Percentiles rank a stretch among this genome's conserved stretches.
These are phyloP conservation scores for Oceanites oceanicus DNA, from an alignment of 2,113 vertebrate species.

Conservation along the genomic window DNA sequence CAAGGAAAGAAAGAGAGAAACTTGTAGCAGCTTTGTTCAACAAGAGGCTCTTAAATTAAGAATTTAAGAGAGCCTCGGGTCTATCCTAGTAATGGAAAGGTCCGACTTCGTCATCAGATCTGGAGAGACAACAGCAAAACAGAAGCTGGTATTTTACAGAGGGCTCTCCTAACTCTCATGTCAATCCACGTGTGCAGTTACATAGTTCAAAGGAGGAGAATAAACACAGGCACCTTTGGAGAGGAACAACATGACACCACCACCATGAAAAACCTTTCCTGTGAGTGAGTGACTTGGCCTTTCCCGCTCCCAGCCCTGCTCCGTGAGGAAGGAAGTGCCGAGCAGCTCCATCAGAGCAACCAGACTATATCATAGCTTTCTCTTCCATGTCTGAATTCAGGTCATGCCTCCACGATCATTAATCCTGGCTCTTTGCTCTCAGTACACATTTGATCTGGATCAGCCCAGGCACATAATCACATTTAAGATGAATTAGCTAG, in stretches of 20 bases:
- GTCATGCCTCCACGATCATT: constrained; percentile 35
- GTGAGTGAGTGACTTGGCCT: not conserved
- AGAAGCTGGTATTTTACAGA: not conserved
- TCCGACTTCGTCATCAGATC: not conserved
- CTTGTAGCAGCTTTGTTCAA: not conserved
- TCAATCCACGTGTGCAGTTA: not conserved
- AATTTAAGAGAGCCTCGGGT: not conserved
- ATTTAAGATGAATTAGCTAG: constrained; percentile 66
- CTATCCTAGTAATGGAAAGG: not conserved
- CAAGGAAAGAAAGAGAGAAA: not conserved
- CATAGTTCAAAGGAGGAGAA: not conserved
- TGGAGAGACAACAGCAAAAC: not conserved
- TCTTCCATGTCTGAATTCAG: not conserved
- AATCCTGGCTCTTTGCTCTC: constrained; percentile 55
- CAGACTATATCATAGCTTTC: not conserved
- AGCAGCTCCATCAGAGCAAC: not conserved
- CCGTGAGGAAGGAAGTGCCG: not conserved
- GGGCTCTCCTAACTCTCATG: not conserved
- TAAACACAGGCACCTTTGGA: not conserved
- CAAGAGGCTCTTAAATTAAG: not conserved
- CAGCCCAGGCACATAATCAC: constrained; percentile 60
- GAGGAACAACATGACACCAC: not conserved
- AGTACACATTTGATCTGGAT: constrained; percentile 60
- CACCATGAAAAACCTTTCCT: not conserved
- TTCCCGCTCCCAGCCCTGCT: not conserved